Conservation (phyloP, 2,113 vertebrate species). For the Herpetotheres cachinnans region DNA sequence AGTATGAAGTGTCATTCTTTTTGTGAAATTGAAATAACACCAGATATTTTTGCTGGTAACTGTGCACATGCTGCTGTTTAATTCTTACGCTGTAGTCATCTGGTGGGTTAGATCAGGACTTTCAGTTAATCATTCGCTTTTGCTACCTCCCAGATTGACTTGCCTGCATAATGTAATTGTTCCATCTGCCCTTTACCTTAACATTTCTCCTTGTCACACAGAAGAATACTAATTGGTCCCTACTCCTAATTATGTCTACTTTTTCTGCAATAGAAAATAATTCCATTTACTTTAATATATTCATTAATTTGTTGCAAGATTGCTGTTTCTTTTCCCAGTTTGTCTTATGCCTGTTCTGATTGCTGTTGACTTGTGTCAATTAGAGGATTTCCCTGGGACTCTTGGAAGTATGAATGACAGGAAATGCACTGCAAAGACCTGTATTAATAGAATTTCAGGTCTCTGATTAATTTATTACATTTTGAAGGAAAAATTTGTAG, state of each 20-base stretch:
- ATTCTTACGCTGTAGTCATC: background rate
- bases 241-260: conserved; percentile 16
- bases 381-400: background rate
- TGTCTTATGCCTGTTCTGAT: background rate
- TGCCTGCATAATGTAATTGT: conserved; percentile 8
- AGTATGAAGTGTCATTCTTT: background rate
- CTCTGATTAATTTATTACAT: conserved; percentile 13
- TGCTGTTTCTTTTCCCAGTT: background rate
- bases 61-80: background rate
- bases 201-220: background rate
- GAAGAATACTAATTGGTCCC: background rate
- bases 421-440: background rate
- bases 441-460: background rate
- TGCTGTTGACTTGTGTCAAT: background rate
- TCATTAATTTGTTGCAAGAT: background rate
- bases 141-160: conserved; percentile 17
- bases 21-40: background rate
- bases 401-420: background rate
- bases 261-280: background rate
- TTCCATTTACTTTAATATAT: background rate
- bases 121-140: background rate
- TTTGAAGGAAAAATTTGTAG: conserved; percentile 13
- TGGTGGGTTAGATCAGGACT: background rate
- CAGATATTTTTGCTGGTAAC: background rate
- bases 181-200: conserved; percentile 22